These are phyloP conservation scores for Acestrorhynchus altus DNA, from an alignment of 2,797 vertebrate species.

Conservation along the genomic window DNA sequence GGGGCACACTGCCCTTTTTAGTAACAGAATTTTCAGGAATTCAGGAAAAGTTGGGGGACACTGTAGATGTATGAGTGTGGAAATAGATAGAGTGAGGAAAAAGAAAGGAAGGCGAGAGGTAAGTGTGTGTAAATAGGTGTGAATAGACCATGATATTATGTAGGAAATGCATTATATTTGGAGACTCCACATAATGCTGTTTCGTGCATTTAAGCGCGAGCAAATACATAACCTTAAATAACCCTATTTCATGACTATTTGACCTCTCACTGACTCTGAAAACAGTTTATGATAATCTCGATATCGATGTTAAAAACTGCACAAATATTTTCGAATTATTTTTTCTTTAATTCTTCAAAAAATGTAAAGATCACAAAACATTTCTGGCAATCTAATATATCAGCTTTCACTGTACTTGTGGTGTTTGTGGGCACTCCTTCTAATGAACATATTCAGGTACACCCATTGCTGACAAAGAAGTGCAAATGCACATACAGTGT, in stretches of 20 bases:
- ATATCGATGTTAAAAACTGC: not conserved
- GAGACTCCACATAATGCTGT: constrained; percentile 61
- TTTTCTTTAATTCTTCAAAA: not conserved
- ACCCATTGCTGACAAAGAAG: too few species aligned
- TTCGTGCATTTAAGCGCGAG: constrained; percentile 59
- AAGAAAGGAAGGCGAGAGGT: constrained; percentile 37
- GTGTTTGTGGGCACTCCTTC: too few species aligned
- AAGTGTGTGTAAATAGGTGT: constrained; percentile 56
- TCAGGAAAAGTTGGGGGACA: constrained; percentile 8
- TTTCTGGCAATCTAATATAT: too few species aligned
- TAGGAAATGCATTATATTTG: constrained; percentile 80
- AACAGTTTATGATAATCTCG: constrained; percentile 49
- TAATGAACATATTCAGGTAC: too few species aligned
- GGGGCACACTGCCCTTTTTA: constrained; percentile 2
- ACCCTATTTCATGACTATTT: constrained; percentile 58
- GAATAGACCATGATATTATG: constrained; percentile 76
- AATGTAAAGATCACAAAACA: not conserved
- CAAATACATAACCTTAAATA: constrained; percentile 55
- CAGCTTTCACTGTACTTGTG: too few species aligned
- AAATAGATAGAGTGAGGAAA: constrained; percentile 44
- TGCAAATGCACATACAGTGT: too few species aligned
- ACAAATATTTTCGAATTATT: not conserved
- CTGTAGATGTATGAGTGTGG: constrained; percentile 22
- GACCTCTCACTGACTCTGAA: constrained; percentile 49
- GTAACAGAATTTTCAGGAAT: not conserved